Evolutionary conservation across 2,113 vertebrate genomes (phyloP), one percentile per base, ranked within the genome.

Genomic region (Ancistrus triradiatus): DNA sequence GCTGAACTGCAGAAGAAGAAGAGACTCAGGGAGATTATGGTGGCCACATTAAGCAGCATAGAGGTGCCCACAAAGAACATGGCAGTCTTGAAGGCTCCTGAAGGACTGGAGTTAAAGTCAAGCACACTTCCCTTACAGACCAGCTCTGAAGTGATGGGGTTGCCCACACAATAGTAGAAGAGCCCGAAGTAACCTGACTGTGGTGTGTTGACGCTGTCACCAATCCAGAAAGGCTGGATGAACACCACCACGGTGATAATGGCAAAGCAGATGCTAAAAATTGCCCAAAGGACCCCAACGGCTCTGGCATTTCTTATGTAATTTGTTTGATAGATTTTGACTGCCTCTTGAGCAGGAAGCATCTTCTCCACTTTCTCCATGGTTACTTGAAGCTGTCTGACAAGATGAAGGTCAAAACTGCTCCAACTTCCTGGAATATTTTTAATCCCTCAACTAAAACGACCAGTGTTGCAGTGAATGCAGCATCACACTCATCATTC

Each of bases 151-250:
- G 95, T 95, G 50, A 98, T 88, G 48, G 93, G 91, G 70, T 97
- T 98, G 55, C 96, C 95, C 74, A 97, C 90, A 76, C 95, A 98
- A 78, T 97, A 97, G 76, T 93, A 89, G 81, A 94, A 96, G 35
- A 99, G 92, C 64, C 96, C 96, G 14, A 99, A 98, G 81, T 97
- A 97, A 0, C 95, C 96, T 1, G 93, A 92, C 77, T 96, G 93
- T 0, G 95, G 95, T 0, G 95, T 97, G 83, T 89, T 87, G 31
- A 97, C 90, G 57, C 95, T 97, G 88, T 98, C 96, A 2, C 96
- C 95, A 37, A 98, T 97, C 95, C 95, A 97, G 83, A 88, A 98
- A 0, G 96, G 95, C 80, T 98, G 96, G 78, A 98, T 94, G 83
- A 98, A 98, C 59, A 93, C 90, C 77, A 95, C 93, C 77, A 93